A percentile compares a stretch with the other conserved stretches of the same genome.
Conservation (phyloP, 2,888 invertebrate species). For the Rhogogaster chlorosoma region DNA sequence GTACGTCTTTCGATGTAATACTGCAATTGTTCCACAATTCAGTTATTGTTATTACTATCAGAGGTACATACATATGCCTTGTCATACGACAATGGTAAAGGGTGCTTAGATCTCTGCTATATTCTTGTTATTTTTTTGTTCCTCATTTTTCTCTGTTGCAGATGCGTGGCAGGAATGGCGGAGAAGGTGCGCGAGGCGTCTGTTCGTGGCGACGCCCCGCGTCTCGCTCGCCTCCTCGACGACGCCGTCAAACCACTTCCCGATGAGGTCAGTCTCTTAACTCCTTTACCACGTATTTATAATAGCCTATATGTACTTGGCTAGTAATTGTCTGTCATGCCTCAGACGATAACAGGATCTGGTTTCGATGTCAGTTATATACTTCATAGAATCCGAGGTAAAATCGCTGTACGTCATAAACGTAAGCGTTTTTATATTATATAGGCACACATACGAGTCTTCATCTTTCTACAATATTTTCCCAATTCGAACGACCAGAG, state of each 20-base stretch:
- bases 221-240: slow-evolving; percentile 75
- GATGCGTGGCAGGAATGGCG: slow-evolving; percentile 75
- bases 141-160: slow-evolving; percentile 56
- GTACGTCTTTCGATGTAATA: background rate
- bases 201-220: slow-evolving; percentile 76
- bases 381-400: background rate
- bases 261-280: slow-evolving; percentile 72
- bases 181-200: slow-evolving; percentile 78
- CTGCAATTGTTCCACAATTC: slow-evolving; percentile 5
- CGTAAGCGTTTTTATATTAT: background rate
- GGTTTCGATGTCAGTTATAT: background rate
- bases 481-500: background rate
- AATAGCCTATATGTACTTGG: background rate
- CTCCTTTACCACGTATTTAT: slow-evolving; percentile 6
- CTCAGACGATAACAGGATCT: slow-evolving; percentile 7
- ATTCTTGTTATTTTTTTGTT: background rate
- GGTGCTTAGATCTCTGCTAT: background rate
- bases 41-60: background rate
- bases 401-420: background rate
- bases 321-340: slow-evolving; percentile 28
- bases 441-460: background rate
- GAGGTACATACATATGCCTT: background rate
- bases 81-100: background rate
- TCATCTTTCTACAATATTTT: background rate
- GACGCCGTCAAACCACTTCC: slow-evolving; percentile 74